Base-by-base conservation (phyloP, 2,797 vertebrate genomes). In the Urophycis tenuis region DNA sequence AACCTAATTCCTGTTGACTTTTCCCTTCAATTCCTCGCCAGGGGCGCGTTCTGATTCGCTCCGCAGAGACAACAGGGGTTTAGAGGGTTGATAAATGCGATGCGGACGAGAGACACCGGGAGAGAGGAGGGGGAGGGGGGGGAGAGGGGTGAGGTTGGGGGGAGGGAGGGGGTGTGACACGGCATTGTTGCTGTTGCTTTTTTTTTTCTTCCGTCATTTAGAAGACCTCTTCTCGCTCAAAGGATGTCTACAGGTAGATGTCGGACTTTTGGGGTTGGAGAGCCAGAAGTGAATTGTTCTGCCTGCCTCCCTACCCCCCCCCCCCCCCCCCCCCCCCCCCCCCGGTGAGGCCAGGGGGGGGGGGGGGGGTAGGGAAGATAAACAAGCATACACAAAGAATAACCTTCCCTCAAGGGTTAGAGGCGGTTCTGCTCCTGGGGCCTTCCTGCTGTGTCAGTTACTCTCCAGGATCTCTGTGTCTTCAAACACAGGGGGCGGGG, bases 1-100 rank as follows among this genome's bases (percentile, higher is more conserved):
- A 98, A 98, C 95, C 94, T 97, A 97, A 99, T 97, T 98, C 97
- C 95, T 97, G 96, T 98, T 97, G 96, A 98, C 96, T 98, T 98
- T 97, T 95, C 94, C 95, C 94, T 96, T 94, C 49, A 53, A 92
- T 95, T 95, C 94, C 94, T 93, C 92, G 96, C 96, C 94, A 96
- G 95, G 93, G 95, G 96, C 95, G 94, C 93, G 94, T 96, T 97
- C 93, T 95, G 95, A 95, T 96, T 95, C 85, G 88, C 92, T 94
- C 92, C 92, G 93, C 94, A 95, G 94, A 96, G 95, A 97, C 94
- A 98, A 95, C 94, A 94, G 93, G 93, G 93, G 95, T 94, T 96
- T 94, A 92, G 93, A 92, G 93, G 96, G 95, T 96, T 95, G 97
- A 95, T 39, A 11, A 39, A 39, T 39, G 36, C 12, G 36, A 11